A percentile compares a stretch with the other conserved stretches of the same genome.
Evolutionary conservation across 2,113 vertebrate genomes (phyloP).

Genomic region (Psilopogon haemacephalus): DNA sequence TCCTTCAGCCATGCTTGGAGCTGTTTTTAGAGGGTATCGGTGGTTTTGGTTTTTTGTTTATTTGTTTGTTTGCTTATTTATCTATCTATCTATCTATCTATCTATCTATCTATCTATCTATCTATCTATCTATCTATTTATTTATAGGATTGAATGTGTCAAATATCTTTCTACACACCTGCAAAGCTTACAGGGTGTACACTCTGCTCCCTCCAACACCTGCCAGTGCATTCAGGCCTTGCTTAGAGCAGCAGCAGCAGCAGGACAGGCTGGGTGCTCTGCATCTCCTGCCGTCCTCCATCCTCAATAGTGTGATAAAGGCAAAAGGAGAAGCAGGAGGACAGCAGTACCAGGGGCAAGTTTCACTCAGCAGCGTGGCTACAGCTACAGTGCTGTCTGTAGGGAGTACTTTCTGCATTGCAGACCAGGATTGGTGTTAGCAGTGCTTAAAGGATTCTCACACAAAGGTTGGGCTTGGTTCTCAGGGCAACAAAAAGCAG

Average conservation of each 20-base stretch:
- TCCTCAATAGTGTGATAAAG: rapidly evolving
- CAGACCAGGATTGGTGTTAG: not conserved
- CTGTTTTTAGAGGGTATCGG: not conserved
- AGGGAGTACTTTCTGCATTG: not conserved
- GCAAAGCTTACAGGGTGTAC: rapidly evolving
- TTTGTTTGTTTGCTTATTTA: too few species aligned
- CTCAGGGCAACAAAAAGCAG: not conserved
- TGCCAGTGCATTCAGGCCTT: not conserved
- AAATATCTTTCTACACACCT: not conserved
- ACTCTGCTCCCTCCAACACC: not conserved
- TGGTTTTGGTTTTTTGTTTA: not conserved
- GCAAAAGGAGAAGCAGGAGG: too few species aligned
- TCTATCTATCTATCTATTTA: too few species aligned
- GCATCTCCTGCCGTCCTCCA: not conserved
- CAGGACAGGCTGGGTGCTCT: too few species aligned
- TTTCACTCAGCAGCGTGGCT: rapidly evolving
- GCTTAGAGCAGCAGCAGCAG: not conserved
- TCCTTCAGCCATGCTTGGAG: not conserved
- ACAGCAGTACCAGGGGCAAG: not conserved
- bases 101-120: too few species aligned
- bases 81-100: too few species aligned
- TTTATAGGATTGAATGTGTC: not conserved
- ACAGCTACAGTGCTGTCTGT: not conserved
- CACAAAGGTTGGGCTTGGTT: not conserved
- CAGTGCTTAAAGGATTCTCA: not conserved